Evolutionary conservation across 2,113 vertebrate species (phyloP).

Genomic region (Uria lomvia): DNA sequence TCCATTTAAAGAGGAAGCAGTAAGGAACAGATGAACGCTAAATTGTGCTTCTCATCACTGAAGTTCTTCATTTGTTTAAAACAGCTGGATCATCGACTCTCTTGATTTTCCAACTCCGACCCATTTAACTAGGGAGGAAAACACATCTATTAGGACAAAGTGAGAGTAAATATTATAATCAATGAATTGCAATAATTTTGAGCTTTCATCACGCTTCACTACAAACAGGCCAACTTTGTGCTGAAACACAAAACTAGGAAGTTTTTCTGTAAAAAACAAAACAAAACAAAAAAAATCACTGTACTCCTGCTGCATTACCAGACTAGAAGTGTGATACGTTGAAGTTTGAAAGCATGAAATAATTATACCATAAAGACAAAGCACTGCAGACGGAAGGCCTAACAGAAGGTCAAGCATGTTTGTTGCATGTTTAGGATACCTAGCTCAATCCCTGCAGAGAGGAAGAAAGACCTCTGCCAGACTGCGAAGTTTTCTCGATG

Average conservation of each 20-base stretch:
- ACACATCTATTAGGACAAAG: constrained; percentile 28
- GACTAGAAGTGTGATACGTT: neutral
- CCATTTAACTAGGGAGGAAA: constrained; percentile 88
- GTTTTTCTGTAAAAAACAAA: neutral
- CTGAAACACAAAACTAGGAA: neutral
- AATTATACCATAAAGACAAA: neutral
- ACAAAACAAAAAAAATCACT: neutral
- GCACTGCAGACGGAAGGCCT: neutral
- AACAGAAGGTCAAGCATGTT: neutral
- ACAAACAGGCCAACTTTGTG: neutral
- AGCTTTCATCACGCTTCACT: neutral
- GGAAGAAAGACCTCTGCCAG: neutral
- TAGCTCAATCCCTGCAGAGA: neutral
- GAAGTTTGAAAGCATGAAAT: neutral
- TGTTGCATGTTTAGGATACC: neutral
- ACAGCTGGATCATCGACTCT: constrained; percentile 98
- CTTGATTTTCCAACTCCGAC: constrained; percentile 97
- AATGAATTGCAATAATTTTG: neutral
- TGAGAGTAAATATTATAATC: neutral
- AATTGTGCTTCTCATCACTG: neutral
- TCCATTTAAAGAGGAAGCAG: neutral
- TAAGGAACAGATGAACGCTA: neutral
- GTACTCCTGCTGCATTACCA: neutral
- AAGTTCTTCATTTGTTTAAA: constrained; percentile 69
- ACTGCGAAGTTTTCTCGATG: neutral